Percentiles rank a stretch among this genome's conserved stretches.
These are phyloP conservation scores for Neosilurus hyrtlii DNA, from an alignment of 2,797 vertebrate species.

Conservation along the genomic window DNA sequence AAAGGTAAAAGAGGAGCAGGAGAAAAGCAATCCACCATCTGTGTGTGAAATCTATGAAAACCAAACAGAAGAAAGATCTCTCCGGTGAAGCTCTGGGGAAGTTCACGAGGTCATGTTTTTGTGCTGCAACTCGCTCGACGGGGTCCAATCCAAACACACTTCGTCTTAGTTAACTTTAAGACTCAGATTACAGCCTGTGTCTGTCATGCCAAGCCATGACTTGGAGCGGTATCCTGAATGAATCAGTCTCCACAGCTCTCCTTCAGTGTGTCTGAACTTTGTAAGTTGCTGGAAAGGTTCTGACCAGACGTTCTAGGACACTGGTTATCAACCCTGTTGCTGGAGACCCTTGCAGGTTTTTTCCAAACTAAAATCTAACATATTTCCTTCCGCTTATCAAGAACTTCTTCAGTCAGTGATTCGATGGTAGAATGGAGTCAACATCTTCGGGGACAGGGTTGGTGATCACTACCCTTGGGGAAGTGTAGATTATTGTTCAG, in stretches of 20 bases:
- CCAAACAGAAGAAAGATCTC: background rate
- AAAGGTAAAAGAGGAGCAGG: background rate
- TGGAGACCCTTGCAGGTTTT: too few relatives aligned
- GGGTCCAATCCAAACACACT: background rate
- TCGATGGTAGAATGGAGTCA: too few relatives aligned
- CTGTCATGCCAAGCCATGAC: background rate
- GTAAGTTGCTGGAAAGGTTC: background rate
- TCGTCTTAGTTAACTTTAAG: background rate
- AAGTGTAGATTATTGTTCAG: background rate
- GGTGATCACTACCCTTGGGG: too few relatives aligned
- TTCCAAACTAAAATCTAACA: too few relatives aligned
- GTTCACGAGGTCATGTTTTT: slow-evolving; percentile 1
- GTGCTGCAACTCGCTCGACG: background rate
- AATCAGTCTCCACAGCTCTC: background rate
- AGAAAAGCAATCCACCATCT: background rate
- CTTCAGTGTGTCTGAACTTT: background rate
- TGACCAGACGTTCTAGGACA: too few relatives aligned
- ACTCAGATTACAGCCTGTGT: background rate
- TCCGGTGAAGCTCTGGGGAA: background rate
- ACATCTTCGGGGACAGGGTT: too few relatives aligned
- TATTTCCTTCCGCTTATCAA: too few relatives aligned
- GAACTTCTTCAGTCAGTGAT: too few relatives aligned
- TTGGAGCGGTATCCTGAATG: background rate
- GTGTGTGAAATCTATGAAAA: background rate
- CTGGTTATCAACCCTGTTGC: too few relatives aligned